Evolutionary conservation across 2,888 invertebrate species (phyloP), one percentile per base, ranked within the genome.

Genomic region (Anthophora plumipes): DNA sequence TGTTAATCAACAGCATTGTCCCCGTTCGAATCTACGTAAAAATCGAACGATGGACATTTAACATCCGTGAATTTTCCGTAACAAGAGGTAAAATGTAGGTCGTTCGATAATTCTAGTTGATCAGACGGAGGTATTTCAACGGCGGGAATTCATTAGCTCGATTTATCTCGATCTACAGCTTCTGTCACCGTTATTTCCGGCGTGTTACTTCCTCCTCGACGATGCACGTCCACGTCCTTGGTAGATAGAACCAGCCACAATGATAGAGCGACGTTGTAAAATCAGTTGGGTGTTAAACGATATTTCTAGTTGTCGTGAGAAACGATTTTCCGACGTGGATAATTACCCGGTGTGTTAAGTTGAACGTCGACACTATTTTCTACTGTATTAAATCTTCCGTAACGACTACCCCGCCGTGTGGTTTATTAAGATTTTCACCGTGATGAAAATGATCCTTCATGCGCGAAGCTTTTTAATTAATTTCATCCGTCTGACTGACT

Each of bases 71-170:
- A 70, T 82, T 77, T 77, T 79, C 75, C 79, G 74, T 74, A 75
- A 68, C 64, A 74, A 77, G 71, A 37, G n/a, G 74, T 72, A 73
- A 86, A 87, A 91, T 88, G 77, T 92, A 83, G 91, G 92, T 91
- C 92, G 88, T 83, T 91, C 91, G 89, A 91, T 91, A 90, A 88
- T 89, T 86, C 64, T 77, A 75, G 80, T 79, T 83, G 89, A 90
- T 90, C 85, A 85, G 81, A 80, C 86, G 84, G 78, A 77, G 85
- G 84, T 91, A 90, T 91, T 91, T 88, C 86, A 83, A 83, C 86
- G 80, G n/a, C n/a, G 85, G 76, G 89, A 89, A 90, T 91, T 91
- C 90, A 91, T 91, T 90, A 90, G 86, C 86, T 86, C 87, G 84
- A 90, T 90, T 89, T 88, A 89, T 91, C 89, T 88, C 83, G 84